Conservation (phyloP, 2,888 invertebrate species). For the Scaptomyza reducta region DNA sequence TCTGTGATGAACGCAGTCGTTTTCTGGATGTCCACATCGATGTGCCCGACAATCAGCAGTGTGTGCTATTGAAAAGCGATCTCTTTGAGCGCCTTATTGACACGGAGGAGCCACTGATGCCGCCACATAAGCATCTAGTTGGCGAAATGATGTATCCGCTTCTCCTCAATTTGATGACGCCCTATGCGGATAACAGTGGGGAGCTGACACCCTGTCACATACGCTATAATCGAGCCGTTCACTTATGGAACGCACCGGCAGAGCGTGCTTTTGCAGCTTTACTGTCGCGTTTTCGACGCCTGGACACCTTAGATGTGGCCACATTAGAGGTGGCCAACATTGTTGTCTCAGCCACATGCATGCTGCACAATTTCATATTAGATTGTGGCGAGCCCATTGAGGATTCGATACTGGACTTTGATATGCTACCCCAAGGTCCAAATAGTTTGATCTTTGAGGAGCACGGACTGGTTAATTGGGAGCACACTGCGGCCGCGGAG, state of each 20-base stretch:
- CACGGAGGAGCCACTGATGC: constrained; percentile 36
- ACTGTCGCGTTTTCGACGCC: constrained; percentile 44
- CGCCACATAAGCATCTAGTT: constrained; percentile 46
- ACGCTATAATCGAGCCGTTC: constrained; percentile 45
- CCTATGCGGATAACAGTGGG: constrained; percentile 28
- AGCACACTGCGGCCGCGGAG: constrained; percentile 40
- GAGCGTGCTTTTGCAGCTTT: constrained; percentile 42
- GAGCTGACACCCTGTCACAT: constrained; percentile 42
- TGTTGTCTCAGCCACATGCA: constrained; percentile 49
- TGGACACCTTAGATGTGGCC: constrained; percentile 39
- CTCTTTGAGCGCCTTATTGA: constrained; percentile 49
- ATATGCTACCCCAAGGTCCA: constrained; percentile 30
- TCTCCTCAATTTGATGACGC: constrained; percentile 54
- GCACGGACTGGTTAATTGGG: constrained; percentile 42
- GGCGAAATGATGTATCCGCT: constrained; percentile 52
- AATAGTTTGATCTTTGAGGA: constrained; percentile 29
- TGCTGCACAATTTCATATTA: constrained; percentile 58
- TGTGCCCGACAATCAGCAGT: constrained; percentile 46
- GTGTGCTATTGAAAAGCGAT: constrained; percentile 48
- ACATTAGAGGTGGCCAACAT: constrained; percentile 34
- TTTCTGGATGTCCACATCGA: constrained; percentile 53
- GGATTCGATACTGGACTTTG: constrained; percentile 36
- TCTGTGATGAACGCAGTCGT: constrained; percentile 46
- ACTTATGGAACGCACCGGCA: constrained; percentile 41
- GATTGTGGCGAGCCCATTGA: constrained; percentile 46